These are phyloP conservation scores for Smittia aterrima DNA, from an alignment of 2,888 invertebrate species.

Conservation along the genomic window DNA sequence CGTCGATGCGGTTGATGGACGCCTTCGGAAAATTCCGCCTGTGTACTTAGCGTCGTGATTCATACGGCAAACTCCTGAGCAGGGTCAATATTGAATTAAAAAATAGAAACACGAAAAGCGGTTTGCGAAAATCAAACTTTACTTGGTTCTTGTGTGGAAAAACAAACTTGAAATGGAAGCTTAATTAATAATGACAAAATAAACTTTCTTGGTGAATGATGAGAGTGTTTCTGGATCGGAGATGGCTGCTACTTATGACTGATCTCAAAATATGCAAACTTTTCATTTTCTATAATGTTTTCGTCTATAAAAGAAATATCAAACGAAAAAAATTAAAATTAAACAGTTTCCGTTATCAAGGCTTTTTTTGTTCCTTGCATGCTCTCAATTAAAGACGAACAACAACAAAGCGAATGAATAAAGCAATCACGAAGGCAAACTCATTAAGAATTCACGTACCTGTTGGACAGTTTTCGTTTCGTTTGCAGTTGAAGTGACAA, in stretches of 20 bases:
- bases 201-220: slow-evolving; percentile 42
- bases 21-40: slow-evolving; percentile 23
- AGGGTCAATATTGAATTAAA: too few relatives aligned
- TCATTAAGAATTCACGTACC: slow-evolving; percentile 55
- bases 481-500: slow-evolving; percentile 81
- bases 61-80: slow-evolving; percentile 31
- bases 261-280: slow-evolving; percentile 1
- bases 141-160: not conserved
- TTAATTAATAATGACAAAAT: not conserved
- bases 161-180: not conserved
- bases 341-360: slow-evolving; percentile 44
- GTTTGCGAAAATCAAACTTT: not conserved
- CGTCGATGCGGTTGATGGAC: slow-evolving; percentile 23
- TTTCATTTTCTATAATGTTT: slow-evolving; percentile 23
- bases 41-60: slow-evolving; percentile 32
- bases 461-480: slow-evolving; percentile 82
- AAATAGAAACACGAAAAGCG: not conserved
- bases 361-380: not conserved
- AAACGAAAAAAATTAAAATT: not conserved
- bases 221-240: slow-evolving; percentile 44
- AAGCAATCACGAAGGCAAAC: not conserved
- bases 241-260: not conserved
- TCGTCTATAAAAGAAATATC: slow-evolving; percentile 19
- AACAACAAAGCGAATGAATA: not conserved
- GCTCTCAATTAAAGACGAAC: not conserved